Evolutionary conservation across 2,113 vertebrate genomes (phyloP).

Genomic region (Oncorhynchus kisutch): DNA sequence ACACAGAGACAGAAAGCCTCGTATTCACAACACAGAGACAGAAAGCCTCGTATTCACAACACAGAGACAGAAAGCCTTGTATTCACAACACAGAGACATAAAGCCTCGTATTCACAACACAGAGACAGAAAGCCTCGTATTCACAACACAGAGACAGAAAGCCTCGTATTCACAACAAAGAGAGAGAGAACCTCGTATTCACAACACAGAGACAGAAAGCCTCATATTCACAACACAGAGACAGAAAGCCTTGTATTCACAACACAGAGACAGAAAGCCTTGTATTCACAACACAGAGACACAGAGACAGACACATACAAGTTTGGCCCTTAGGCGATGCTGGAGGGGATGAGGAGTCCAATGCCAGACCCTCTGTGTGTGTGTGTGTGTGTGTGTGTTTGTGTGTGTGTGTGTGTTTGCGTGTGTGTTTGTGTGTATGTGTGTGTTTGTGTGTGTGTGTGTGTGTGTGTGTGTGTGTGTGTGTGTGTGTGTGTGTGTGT

Average conservation of each 20-base stretch:
- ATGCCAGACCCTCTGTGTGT: background rate
- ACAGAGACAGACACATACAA: conserved; percentile 8
- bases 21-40: no score
- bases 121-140: background rate
- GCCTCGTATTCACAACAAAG: no score
- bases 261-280: no score
- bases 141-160: no score
- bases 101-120: background rate
- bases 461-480: background rate
- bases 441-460: background rate
- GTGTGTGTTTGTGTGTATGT: background rate
- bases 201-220: no score
- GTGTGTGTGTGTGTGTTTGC: background rate
- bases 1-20: no score
- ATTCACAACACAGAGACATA: no score
- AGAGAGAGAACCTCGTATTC: no score
- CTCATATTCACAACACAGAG: no score
- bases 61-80: no score
- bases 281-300: background rate
- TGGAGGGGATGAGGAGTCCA: background rate
- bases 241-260: no score
- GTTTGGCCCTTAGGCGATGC: background rate
- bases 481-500: conserved; percentile 1
- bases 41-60: no score
- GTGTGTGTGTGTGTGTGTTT: background rate